Evolutionary conservation across 1,140 invertebrate genomes (phyloP), one percentile per base, ranked within the genome.

Genomic region (Sarcophaga peregrina): DNA sequence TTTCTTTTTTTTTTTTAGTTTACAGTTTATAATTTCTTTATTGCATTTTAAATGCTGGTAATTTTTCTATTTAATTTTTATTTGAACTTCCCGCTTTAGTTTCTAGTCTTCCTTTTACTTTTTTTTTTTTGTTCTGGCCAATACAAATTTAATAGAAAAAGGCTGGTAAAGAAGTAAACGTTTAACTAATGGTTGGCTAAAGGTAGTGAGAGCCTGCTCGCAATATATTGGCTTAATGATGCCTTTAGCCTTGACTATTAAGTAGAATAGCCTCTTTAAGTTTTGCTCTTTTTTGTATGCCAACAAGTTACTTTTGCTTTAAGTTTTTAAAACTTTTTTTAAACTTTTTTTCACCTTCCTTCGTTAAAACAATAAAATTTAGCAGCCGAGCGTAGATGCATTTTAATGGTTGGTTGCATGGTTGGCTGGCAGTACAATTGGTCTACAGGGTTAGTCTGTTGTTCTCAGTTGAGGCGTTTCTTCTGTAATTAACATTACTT

Each of bases 401-500:
- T 68, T n/a, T 37, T 37, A 37, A 68, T 68, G 62, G 25, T 37
- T 68, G 20, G 62, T 17, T 68, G 17, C 62, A 58, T 58, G 52
- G 11, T 13, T 58, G 54, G 54, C 15, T 58, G 54, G 13, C 54
- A 15, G n/a, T 20, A 68, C 25, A 37, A 37, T 37, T 37, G 25
- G 25, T 37, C 25, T 68, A 20, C 9, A 68, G 62, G 62, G 17
- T n/a, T 20, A 20, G 54, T 20, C n/a, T 17, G n/a, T 68, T 25
- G 7, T 68, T 17, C 17, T 68, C 17, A n/a, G 10, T 50, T 78
- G 75, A 78, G 25, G 48, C 75, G 17, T 50, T 50, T 52, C 75
- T 37, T 8, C 47, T 50, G 15, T 78, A 78, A 78, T 78, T 78
- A 78, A 78, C 47, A 78, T 78, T 78, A 78, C 50, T 78, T 78